These are phyloP conservation scores for Helogale parvula DNA, from an alignment of 2,113 vertebrate species.

Conservation along the genomic window DNA sequence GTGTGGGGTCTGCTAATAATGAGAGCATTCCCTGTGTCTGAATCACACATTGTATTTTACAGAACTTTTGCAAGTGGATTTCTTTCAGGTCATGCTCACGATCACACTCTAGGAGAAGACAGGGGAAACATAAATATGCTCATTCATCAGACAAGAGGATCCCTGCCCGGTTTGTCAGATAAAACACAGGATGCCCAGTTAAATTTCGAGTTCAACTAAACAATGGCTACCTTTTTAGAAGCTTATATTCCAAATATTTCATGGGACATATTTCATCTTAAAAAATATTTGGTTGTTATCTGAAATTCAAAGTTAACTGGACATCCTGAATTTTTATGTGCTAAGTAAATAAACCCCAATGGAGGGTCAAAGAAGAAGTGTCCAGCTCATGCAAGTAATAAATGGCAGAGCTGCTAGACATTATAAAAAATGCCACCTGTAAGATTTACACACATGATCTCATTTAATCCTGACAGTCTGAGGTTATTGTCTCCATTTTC, in stretches of 20 bases:
- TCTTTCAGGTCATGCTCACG: not conserved
- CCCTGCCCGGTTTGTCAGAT: not conserved
- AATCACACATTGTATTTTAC: not conserved
- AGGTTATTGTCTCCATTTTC: not conserved
- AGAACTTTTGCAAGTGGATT: not conserved
- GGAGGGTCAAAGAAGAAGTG: not conserved
- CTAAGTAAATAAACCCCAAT: not conserved
- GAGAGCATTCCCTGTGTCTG: not conserved
- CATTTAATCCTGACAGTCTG: not conserved
- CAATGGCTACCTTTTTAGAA: not conserved
- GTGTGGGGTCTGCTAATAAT: rapidly evolving
- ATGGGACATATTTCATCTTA: not conserved
- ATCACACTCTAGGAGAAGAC: not conserved
- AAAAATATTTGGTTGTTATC: not conserved
- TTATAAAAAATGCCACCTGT: not conserved
- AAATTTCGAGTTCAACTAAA: not conserved
- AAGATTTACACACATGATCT: not conserved
- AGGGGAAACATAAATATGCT: not conserved
- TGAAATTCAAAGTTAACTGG: not conserved
- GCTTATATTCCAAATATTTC: not conserved
- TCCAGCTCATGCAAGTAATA: not conserved
- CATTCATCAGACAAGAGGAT: not conserved
- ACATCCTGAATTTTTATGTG: not conserved
- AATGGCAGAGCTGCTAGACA: not conserved
- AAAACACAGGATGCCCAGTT: not conserved